Base-by-base conservation (phyloP, 2,888 invertebrate species). In the Spilarctia lutea region DNA sequence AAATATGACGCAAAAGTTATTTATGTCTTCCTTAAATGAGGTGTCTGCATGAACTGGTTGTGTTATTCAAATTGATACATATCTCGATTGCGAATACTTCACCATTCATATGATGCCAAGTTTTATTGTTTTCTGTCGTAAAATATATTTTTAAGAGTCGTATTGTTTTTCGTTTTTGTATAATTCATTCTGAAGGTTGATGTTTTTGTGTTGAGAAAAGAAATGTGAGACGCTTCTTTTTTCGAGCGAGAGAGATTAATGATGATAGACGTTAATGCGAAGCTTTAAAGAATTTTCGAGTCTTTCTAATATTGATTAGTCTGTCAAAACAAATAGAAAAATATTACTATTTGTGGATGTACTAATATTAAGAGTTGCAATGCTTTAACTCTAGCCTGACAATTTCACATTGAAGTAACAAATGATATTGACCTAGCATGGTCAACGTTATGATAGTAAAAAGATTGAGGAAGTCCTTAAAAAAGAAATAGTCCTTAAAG, bases 1-100 rank as follows among this genome's bases (percentile, higher is more conserved):
- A 81, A 86, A 86, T 80, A 82, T 85, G 82, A 82, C 86, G 78
- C 80, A 82, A 81, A 85, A 82, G 75, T 78, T 85, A 86, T 84
- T 84, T 84, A 86, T 83, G 83, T 87, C 85, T 81, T 85, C 79
- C 81, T 83, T 78, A 85, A 87, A 87, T 85, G 86, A 88, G 80
- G 88, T 89, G 74, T 85, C 91, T 83, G 78, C 75, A 68, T 84
- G 81, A 33, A 71, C 81, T 91, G 89, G 91, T 85, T 79, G 75
- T 74, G 77, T 77, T 84, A 82, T 82, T 81, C 81, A 85, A 84
- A 84, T 85, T 84, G 85, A 79, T 82, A 78, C 87, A 86, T 79
- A 83, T 85, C 85, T 81, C 81, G 80, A 86, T 85, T 81, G 86
- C 78, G 80, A 85, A 85, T 87, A 83, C 84, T 85, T 85, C 83